Evolutionary conservation across 2,888 invertebrate genomes (phyloP), one percentile per base, ranked within the genome.

Genomic region (Craniophora ligustri): DNA sequence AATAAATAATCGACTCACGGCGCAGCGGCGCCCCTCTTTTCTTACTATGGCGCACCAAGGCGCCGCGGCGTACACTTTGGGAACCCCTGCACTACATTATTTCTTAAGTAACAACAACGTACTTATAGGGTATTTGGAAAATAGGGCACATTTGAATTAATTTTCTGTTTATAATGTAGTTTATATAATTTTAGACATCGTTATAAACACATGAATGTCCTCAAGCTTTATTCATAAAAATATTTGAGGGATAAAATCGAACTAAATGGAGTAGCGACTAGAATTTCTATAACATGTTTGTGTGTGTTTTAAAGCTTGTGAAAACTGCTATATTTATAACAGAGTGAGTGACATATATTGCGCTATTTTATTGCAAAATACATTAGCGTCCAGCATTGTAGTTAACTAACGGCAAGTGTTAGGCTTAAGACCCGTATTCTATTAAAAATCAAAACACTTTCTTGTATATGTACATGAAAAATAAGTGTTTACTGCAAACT

Each of bases 391-490:
- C 62, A 74, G 64, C 66, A 48, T 53, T 66, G 66, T 54, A 63
- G 63, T 53, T 56, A 46, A 56, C 46, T 57, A 63, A 67, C 68
- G 69, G 74, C 69, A 67, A 60, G 58, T 67, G 47, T 69, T 79
- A 79, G 72, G 77, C 69, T 76, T 72, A 72, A 77, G 74, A 81
- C 81, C 81, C 81, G 81, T 81, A 81, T 75, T 65, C 76, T 79
- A 79, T 72, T 78, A 73, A 66, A 69, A 74, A 70, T 44, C 51
- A 61, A 63, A 57, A 66, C 59, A 58, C 55, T 56, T 71, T 67
- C 61, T 49, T 51, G 50, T 65, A 57, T 23, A 67, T 65, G 40
- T 60, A 71, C 72, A 70, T 70, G 57, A 59, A 61, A 61, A 71
- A 75, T 61, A 73, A 65, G 65, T 72, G 67, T 72, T 65, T 65